Conservation (phyloP, 2,797 vertebrate species). For the Smutsia gigantea region DNA sequence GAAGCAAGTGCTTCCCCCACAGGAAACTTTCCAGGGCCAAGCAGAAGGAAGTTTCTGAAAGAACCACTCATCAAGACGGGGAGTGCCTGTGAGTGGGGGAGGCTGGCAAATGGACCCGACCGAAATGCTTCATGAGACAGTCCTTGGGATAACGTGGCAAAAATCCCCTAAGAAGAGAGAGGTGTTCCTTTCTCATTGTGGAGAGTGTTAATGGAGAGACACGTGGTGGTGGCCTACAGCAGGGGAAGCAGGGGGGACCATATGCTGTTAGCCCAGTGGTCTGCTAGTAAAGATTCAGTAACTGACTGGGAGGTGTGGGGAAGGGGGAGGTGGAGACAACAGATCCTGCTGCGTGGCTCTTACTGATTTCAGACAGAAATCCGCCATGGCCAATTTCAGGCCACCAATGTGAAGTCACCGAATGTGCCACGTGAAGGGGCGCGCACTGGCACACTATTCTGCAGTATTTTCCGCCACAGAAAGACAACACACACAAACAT, state of each 20-base stretch:
- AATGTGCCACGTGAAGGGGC: neutral
- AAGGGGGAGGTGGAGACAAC: neutral
- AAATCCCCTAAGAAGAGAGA: neutral
- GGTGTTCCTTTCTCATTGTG: neutral
- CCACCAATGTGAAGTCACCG: neutral
- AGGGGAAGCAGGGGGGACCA: neutral
- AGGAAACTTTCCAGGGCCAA: neutral
- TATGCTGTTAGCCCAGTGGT: neutral
- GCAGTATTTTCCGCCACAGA: neutral
- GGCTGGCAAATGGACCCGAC: neutral
- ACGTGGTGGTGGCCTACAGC: neutral
- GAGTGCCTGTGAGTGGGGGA: neutral
- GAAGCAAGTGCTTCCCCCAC: accelerated
- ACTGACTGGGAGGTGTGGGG: neutral
- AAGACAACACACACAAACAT: neutral
- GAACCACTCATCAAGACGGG: neutral
- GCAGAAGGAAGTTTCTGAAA: neutral
- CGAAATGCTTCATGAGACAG: neutral
- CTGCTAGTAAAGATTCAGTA: neutral
- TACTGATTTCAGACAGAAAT: neutral
- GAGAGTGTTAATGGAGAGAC: neutral
- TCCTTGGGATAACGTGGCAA: neutral
- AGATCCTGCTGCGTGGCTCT: neutral
- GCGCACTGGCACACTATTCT: accelerated
- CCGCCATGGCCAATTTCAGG: neutral